Evolutionary conservation across 2,888 invertebrate species (phyloP), one percentile per base, ranked within the genome.

Genomic region (Conchocele bisecta): DNA sequence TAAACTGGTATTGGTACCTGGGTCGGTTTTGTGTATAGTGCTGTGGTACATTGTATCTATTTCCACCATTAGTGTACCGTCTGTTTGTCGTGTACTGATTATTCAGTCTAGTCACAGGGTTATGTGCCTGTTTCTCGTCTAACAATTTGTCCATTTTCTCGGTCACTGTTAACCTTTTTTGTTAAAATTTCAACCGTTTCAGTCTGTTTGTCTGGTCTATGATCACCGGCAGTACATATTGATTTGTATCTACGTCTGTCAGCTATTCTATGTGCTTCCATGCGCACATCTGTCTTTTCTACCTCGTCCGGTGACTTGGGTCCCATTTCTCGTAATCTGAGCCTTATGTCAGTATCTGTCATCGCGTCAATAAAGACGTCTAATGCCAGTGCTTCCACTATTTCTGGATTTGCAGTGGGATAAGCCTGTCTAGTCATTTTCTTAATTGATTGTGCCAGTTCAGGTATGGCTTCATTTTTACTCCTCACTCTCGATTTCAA

Each of bases 391-490:
- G 48, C 28, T 39, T 71, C 68, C 5, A 57, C 60, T 3, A 75
- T 11, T 13, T 64, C 61, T n/a, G 28, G 7, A 15, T 11, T 48
- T 22, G 57, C 66, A 42, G n/a, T 22, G 6, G 66, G 65, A 28
- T 71, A 75, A 4, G 68, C 69, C 46, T 68, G 44, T 17, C 66
- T 29, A 2, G 69, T 63, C 17, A 75, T 20, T 59, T 68, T 78
- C 48, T 54, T 54, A 1, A 77, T 59, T 6, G 48, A 24, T 41
- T 71, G 64, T 17, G 69, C 80, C 13, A 80, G 57, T 57, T 77
- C 77, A 1, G 76, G 67, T 0, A 77, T 53, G 4, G 67, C 22
- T 46, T 75, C 66, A 13, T 57, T 58, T 35, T 64, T 67, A 3
- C 44, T 44, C 17, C 41, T 37, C 11, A 59, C 37, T 15, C 59